These are phyloP conservation scores for Hippotragus niger DNA, from an alignment of 2,113 vertebrate genomes.

Conservation along the genomic window DNA sequence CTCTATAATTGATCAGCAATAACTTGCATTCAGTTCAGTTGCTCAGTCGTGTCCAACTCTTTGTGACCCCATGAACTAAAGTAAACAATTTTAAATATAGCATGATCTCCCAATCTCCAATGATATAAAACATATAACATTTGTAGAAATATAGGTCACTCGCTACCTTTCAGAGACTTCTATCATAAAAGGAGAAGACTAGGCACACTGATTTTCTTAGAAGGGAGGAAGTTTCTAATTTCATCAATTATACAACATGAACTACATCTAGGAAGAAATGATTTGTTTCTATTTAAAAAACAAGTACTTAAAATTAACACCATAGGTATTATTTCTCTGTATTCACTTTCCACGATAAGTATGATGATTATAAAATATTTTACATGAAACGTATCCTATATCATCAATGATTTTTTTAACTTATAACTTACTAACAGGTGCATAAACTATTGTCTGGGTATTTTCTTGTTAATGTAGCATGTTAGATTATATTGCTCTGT, in stretches of 20 bases:
- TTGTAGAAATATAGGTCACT: not conserved
- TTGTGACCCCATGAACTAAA: not conserved
- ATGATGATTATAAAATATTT: not conserved
- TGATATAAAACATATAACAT: not conserved
- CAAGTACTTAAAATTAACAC: not conserved
- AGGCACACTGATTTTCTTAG: not conserved
- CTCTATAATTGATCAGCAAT: not conserved
- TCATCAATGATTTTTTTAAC: not conserved
- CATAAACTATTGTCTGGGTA: not conserved
- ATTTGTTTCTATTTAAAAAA: not conserved
- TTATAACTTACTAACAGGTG: not conserved
- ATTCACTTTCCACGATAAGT: not conserved
- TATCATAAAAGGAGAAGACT: not conserved
- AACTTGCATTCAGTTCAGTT: not conserved
- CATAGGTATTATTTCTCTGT: not conserved
- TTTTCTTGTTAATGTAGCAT: not conserved
- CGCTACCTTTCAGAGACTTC: not conserved
- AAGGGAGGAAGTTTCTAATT: not conserved
- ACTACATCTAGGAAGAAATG: not conserved
- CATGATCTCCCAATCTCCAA: not conserved
- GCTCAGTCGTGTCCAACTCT: not conserved
- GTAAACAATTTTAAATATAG: not conserved
- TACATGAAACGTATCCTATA: not conserved
- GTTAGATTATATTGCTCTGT: not conserved
- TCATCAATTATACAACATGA: not conserved